phyloP scores from a whole-genome alignment of 1,140 invertebrate species.

The Penaeus indicus region DNA sequence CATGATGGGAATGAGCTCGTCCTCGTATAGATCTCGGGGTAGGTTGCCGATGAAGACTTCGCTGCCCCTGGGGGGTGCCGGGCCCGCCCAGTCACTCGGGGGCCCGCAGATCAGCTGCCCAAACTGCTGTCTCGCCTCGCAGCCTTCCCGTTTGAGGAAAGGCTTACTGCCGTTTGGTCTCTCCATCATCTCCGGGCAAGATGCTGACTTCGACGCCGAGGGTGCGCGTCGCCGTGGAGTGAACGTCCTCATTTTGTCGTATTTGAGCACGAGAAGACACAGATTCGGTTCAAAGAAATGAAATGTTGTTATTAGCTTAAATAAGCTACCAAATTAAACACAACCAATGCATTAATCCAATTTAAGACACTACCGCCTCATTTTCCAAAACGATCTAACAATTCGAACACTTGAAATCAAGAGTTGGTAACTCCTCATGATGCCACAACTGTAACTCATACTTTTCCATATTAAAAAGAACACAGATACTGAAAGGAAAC shows the following conservation, averaged over 20 bases:
- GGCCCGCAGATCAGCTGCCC: slow-evolving; percentile 77
- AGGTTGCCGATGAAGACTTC: slow-evolving; percentile 89
- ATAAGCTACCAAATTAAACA: background rate
- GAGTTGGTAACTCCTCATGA: no score
- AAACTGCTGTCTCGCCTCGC: slow-evolving; percentile 78
- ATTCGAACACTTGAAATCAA: no score
- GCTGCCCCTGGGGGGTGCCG: slow-evolving; percentile 73
- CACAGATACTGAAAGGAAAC: no score
- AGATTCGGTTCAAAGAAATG: no score
- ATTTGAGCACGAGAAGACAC: no score
- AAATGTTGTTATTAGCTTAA: background rate
- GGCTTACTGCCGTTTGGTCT: background rate
- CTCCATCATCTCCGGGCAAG: background rate
- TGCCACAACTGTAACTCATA: no score
- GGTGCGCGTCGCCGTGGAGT: background rate
- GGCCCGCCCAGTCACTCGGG: slow-evolving; percentile 72
- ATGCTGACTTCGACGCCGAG: background rate
- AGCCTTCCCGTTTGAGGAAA: slow-evolving; percentile 73
- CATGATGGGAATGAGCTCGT: slow-evolving; percentile 85
- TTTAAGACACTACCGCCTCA: no score
- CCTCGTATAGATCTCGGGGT: slow-evolving; percentile 83
- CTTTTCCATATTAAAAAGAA: no score
- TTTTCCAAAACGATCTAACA: no score
- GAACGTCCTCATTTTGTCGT: no score
- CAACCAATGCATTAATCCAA: no score